These are phyloP conservation scores for Periphyllus acericola DNA, from an alignment of 2,888 invertebrate genomes.

Conservation along the genomic window DNA sequence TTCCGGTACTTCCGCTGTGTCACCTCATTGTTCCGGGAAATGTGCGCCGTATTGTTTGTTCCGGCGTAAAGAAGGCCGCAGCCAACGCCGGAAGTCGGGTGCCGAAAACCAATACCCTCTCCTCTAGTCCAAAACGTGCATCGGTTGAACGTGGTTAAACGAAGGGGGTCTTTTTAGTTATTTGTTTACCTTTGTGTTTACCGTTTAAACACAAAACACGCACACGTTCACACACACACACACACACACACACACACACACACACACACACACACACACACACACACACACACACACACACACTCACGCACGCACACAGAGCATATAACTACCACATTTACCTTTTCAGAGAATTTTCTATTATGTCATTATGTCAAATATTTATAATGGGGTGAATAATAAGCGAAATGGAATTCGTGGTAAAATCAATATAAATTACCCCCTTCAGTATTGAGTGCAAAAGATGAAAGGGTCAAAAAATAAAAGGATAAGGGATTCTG, in stretches of 20 bases:
- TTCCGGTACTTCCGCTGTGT: slow-evolving; percentile 26
- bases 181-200: slow-evolving; percentile 13
- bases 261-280: no score
- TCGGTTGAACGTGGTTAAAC: not conserved
- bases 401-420: not conserved
- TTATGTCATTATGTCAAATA: not conserved
- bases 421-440: slow-evolving; percentile 26
- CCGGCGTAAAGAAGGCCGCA: slow-evolving; percentile 36
- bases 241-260: no score
- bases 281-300: no score
- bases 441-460: not conserved
- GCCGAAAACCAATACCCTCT: slow-evolving; percentile 45
- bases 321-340: not conserved
- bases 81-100: slow-evolving; percentile 40
- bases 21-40: slow-evolving; percentile 53
- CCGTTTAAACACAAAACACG: not conserved
- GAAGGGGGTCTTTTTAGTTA: slow-evolving; percentile 24
- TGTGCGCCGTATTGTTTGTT: slow-evolving; percentile 56
- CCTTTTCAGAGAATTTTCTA: not conserved
- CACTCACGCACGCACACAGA: no score
- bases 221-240: not conserved
- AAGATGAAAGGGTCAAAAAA: not conserved
- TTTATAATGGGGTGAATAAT: not conserved
- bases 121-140: not conserved
- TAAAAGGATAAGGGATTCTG: not conserved